phyloP scores from a whole-genome alignment of 2,888 invertebrate genomes.

The Drosophila lacicola region DNA sequence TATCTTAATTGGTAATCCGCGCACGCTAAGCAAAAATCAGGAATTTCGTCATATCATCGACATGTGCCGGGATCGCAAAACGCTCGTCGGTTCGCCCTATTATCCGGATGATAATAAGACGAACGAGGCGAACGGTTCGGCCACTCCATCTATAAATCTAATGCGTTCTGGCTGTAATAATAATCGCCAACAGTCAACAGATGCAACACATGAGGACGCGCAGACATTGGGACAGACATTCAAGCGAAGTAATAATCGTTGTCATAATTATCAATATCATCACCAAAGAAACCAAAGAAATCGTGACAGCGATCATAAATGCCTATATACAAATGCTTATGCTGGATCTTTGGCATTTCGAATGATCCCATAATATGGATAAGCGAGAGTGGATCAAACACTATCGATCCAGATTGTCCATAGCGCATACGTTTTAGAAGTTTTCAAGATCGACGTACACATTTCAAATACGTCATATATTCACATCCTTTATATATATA shows the following conservation, averaged over 20 bases:
- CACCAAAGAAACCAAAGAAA: conserved; percentile 46
- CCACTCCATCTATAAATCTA: conserved; percentile 10
- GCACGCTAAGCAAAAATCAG: conserved; percentile 78
- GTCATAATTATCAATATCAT: conserved; percentile 35
- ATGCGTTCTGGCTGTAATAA: conserved; percentile 9
- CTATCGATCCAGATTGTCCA: background rate
- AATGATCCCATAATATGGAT: conserved; percentile 27
- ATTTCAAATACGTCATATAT: background rate
- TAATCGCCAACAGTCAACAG: conserved; percentile 1
- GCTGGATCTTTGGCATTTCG: conserved; percentile 35
- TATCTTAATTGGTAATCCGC: conserved; percentile 86
- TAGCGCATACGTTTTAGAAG: conserved; percentile 19
- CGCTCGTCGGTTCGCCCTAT: conserved; percentile 60
- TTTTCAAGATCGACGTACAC: conserved; percentile 29
- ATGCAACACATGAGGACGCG: conserved; percentile 6
- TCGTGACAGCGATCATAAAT: conserved; percentile 40
- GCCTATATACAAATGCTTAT: conserved; percentile 32
- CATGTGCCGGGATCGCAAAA: conserved; percentile 66
- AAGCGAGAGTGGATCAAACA: background rate
- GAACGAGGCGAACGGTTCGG: conserved; percentile 36
- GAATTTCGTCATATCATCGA: conserved; percentile 76
- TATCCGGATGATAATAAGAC: conserved; percentile 43
- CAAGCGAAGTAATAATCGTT: conserved; percentile 58
- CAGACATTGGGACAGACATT: conserved; percentile 45
- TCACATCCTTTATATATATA: conserved; percentile 10